Evolutionary conservation across 2,113 vertebrate species (phyloP).

Genomic region (Morone chrysops): DNA sequence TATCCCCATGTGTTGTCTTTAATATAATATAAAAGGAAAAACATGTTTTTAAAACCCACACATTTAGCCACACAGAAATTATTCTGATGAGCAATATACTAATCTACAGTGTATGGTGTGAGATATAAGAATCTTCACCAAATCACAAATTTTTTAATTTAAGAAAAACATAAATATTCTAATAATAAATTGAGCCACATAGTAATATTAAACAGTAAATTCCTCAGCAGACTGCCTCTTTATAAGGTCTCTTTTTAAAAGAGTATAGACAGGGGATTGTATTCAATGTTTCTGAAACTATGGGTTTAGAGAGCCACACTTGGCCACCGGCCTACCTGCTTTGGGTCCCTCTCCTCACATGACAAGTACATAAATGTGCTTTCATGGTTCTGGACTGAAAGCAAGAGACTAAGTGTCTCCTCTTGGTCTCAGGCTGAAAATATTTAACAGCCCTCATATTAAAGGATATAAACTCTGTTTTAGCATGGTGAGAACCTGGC

Average conservation of each 20-base stretch:
- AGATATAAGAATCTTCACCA: not conserved
- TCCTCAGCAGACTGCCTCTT: constrained; percentile 26
- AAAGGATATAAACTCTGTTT: constrained; percentile 55
- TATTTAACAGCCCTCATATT: constrained; percentile 52
- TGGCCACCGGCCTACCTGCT: constrained; percentile 52
- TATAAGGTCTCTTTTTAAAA: constrained; percentile 24
- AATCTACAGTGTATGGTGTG: not conserved
- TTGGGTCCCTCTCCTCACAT: constrained; percentile 33
- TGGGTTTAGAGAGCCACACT: constrained; percentile 31
- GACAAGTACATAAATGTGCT: constrained; percentile 56
- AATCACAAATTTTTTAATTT: not conserved
- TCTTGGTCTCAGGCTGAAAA: constrained; percentile 49
- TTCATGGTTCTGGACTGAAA: constrained; percentile 54
- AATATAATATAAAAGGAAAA: too few species aligned
- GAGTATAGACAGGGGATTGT: constrained; percentile 18
- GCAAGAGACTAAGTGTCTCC: constrained; percentile 58
- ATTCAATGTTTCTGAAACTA: constrained; percentile 43
- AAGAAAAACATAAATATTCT: constrained; percentile 3
- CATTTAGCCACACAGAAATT: not conserved
- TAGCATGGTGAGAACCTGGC: constrained; percentile 53
- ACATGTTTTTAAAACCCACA: not conserved
- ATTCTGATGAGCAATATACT: not conserved
- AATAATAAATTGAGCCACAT: not conserved
- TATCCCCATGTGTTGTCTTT: too few species aligned
- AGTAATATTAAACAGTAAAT: constrained; percentile 4